A percentile compares a stretch with the other conserved stretches of the same genome.
Conservation (phyloP, 2,797 vertebrate genomes). For the Sebastes taczanowskii region DNA sequence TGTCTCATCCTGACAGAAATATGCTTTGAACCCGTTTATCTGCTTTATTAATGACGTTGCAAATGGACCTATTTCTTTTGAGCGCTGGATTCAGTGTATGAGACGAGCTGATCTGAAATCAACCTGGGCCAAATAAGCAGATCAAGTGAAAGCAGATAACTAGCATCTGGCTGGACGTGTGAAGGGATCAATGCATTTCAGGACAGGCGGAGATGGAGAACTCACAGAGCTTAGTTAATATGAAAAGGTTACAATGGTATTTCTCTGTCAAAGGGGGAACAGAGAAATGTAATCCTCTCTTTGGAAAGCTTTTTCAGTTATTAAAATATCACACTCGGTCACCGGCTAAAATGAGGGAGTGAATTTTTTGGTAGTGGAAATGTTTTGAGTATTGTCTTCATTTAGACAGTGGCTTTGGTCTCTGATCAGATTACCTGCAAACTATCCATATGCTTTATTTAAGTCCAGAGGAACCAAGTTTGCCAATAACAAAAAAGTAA, state of each 20-base stretch:
- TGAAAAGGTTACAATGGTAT: conserved; percentile 54
- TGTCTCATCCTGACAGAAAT: conserved; percentile 11
- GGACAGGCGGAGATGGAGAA: conserved; percentile 60
- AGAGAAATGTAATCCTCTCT: conserved; percentile 58
- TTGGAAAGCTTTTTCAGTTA: conserved; percentile 54
- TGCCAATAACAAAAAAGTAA: not conserved
- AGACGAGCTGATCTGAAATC: conserved; percentile 70
- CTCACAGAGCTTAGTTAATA: conserved; percentile 45
- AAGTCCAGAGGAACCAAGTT: not conserved
- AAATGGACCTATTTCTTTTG: conserved; percentile 62
- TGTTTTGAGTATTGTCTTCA: conserved; percentile 35
- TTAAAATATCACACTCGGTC: conserved; percentile 40
- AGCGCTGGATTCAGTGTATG: conserved; percentile 41
- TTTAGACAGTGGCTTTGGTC: conserved; percentile 18
- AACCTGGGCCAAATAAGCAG: conserved; percentile 74
- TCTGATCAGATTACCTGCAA: conserved; percentile 34
- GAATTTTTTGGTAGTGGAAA: conserved; percentile 6
- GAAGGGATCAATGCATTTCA: conserved; percentile 74
- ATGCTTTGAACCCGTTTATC: conserved; percentile 43
- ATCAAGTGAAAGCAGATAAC: conserved; percentile 73
- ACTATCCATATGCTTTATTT: conserved; percentile 3
- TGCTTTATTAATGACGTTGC: conserved; percentile 31
- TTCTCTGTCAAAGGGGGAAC: conserved; percentile 42
- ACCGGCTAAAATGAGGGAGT: conserved; percentile 17
- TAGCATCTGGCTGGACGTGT: conserved; percentile 65